Conservation (phyloP, 1,140 invertebrate genomes). For the Anoplophora glabripennis region DNA sequence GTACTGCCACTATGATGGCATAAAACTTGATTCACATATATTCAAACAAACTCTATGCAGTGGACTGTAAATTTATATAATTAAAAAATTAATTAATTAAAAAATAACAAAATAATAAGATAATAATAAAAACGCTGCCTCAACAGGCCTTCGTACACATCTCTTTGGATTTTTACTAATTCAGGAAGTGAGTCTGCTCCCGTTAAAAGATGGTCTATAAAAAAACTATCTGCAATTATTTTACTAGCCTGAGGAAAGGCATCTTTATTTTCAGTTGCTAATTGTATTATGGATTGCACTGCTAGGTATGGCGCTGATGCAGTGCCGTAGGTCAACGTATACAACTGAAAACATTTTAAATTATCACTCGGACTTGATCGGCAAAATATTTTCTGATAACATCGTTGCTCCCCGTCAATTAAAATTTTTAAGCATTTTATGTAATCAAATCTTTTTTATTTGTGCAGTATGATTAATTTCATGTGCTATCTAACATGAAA, state of each 20-base stretch:
- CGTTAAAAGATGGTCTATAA: conserved; percentile 50
- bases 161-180: conserved; percentile 16
- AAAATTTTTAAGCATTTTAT: conserved; percentile 48
- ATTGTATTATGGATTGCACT: conserved; percentile 37
- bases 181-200: conserved; percentile 33
- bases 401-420: conserved; percentile 34
- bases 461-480: too few species aligned
- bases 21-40: too few species aligned
- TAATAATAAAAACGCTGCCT: too few species aligned
- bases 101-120: too few species aligned
- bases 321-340: conserved; percentile 44
- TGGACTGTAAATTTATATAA: too few species aligned
- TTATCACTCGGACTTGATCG: conserved; percentile 25
- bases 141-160: too few species aligned
- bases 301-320: conserved; percentile 43
- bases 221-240: conserved; percentile 45
- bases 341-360: conserved; percentile 32
- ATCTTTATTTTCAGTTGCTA: conserved; percentile 29
- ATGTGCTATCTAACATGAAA: too few species aligned
- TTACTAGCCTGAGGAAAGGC: conserved; percentile 31
- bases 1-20: too few species aligned
- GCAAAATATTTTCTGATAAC: conserved; percentile 47
- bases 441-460: too few species aligned
- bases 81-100: too few species aligned
- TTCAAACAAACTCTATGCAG: too few species aligned